These are phyloP conservation scores for Azemiops feae DNA, from an alignment of 2,113 vertebrate species.

Conservation along the genomic window DNA sequence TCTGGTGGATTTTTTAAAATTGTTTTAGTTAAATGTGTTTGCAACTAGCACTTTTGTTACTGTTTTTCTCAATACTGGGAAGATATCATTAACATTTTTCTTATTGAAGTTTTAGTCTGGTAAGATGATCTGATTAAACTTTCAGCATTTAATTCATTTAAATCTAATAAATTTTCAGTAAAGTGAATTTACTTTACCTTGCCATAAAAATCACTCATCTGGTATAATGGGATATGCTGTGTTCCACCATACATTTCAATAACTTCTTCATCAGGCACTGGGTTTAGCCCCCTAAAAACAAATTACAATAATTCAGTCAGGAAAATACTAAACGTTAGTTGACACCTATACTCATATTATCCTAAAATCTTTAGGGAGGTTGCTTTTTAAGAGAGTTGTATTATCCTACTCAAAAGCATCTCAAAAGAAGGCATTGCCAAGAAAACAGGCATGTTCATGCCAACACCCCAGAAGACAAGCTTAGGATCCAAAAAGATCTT, in stretches of 20 bases:
- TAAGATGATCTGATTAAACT: background rate
- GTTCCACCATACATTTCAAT: conserved; percentile 77
- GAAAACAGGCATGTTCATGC: background rate
- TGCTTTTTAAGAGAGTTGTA: background rate
- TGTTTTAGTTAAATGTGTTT: background rate
- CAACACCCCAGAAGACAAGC: too few relatives aligned
- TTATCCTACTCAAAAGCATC: background rate
- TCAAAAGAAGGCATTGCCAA: background rate
- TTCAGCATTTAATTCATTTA: background rate
- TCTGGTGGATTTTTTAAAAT: background rate
- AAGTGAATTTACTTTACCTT: conserved; percentile 66
- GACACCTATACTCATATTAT: background rate
- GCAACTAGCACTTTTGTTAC: background rate
- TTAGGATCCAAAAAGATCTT: too few relatives aligned
- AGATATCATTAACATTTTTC: background rate
- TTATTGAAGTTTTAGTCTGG: background rate
- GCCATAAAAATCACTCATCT: conserved; percentile 83
- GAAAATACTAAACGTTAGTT: background rate
- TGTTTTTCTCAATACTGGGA: background rate
- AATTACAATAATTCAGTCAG: background rate
- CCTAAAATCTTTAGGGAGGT: background rate
- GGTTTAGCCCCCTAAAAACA: conserved; percentile 72
- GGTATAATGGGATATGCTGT: conserved; percentile 78
- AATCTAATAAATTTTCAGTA: background rate
- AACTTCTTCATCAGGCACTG: conserved; percentile 78